Evolutionary conservation across 2,888 invertebrate genomes (phyloP), one percentile per base, ranked within the genome.

Genomic region (Amaurobius ferox): DNA sequence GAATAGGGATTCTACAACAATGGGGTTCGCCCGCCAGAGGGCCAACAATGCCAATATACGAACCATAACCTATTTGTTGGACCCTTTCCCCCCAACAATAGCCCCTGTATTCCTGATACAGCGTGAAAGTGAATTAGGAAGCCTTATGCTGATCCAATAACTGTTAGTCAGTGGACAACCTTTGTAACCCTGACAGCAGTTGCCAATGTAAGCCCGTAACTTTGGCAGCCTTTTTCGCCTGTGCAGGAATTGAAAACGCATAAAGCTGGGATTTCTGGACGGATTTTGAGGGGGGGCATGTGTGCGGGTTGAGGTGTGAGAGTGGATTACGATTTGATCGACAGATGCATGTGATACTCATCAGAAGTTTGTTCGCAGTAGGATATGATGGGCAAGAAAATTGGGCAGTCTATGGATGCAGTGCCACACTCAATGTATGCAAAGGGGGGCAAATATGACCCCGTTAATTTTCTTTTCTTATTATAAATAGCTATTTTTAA

Each of bases 51-150:
- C 64, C 77, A 71, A 85, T 78, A 85, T 55, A 77, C 83, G 83
- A 85, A 78, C 77, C 83, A 85, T 85, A 85, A 85, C 83, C 83
- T 85, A 85, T 85, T 85, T 85, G 83, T 85, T 77, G 72, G 83
- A 72, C 72, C 72, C 83, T 71, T 85, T 39, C 76, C 71, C 30
- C 23, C 72, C 32, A 61, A 85, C 83, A 85, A 85, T 62, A 48
- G 76, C 39, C 64, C 74, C 74, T 70, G 74, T 40, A 30, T 19
- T 48, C 67, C 29, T 78, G 83, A 77, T 48, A 67, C 71, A 55
- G 77, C 83, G 77, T 85, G 83, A 85, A 85, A 85, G 83, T 85
- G 83, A 77, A 85, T 85, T 85, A 85, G 83, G 76, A 64, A 83
- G 66, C 70, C 83, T 61, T 70, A 85, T 64, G 55, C 81, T 40